These are phyloP conservation scores for Sipunculus nudus DNA, from an alignment of 2,888 invertebrate species.

Conservation along the genomic window DNA sequence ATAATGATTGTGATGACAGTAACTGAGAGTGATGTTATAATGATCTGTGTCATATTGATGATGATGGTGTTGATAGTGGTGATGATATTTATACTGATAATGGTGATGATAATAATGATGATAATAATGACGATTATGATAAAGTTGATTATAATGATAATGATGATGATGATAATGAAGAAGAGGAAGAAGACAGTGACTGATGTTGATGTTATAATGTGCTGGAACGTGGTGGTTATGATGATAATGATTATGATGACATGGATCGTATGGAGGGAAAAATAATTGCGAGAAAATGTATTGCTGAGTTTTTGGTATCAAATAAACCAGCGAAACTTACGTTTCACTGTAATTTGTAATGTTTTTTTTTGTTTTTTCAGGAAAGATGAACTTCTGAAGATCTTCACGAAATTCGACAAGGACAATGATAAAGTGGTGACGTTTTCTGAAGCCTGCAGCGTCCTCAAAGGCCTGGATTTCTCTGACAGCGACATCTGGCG, in stretches of 20 bases:
- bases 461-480: constrained; percentile 21
- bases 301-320: too few relatives aligned
- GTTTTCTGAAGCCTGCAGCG: constrained; percentile 15
- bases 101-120: constrained; percentile 15
- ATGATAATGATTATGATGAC: too few relatives aligned
- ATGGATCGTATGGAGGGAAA: too few relatives aligned
- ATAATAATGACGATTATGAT: constrained; percentile 11
- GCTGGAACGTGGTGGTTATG: too few relatives aligned
- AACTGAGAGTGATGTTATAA: constrained; percentile 9
- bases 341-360: too few relatives aligned
- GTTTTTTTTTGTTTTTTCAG: constrained; percentile 12
- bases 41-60: constrained; percentile 2
- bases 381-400: constrained; percentile 16
- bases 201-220: too few relatives aligned
- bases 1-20: constrained; percentile 13
- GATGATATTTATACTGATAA: constrained; percentile 12
- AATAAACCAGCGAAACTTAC: too few relatives aligned
- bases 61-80: not conserved
- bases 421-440: constrained; percentile 15
- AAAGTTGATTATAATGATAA: constrained; percentile 1
- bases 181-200: too few relatives aligned
- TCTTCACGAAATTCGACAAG: constrained; percentile 26
- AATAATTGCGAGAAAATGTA: too few relatives aligned
- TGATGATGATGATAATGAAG: constrained; percentile 4
- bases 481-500: constrained; percentile 22